These are phyloP conservation scores for Chorisops tibialis DNA, from an alignment of 2,888 invertebrate genomes.

Conservation along the genomic window DNA sequence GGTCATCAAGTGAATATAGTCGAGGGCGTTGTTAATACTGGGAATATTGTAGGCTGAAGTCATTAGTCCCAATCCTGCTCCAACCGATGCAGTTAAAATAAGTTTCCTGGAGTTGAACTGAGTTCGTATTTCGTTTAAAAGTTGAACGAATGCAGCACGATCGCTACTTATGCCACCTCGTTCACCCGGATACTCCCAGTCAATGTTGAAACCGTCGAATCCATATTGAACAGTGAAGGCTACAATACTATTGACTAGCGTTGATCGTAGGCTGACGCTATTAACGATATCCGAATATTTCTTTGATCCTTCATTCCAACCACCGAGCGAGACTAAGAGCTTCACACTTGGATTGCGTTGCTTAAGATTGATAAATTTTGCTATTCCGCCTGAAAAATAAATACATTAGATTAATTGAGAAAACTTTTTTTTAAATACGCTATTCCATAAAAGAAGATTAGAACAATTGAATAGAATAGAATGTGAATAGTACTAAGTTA, in stretches of 20 bases:
- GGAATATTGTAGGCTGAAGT: constrained; percentile 55
- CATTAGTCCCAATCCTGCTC: constrained; percentile 50
- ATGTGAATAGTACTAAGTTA: too few relatives aligned
- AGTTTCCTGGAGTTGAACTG: constrained; percentile 49
- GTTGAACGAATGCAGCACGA: constrained; percentile 37
- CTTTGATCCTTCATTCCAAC: constrained; percentile 57
- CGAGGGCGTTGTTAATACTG: constrained; percentile 50
- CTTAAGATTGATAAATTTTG: constrained; percentile 51
- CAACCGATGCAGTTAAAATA: constrained; percentile 55
- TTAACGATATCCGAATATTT: constrained; percentile 51
- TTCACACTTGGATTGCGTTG: constrained; percentile 50
- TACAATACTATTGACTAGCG: constrained; percentile 55
- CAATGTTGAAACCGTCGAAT: constrained; percentile 64
- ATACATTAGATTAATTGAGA: too few relatives aligned
- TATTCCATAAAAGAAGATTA: too few relatives aligned
- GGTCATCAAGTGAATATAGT: constrained; percentile 58
- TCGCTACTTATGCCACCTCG: constrained; percentile 50
- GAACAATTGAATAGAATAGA: too few relatives aligned
- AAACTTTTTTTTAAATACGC: too few relatives aligned
- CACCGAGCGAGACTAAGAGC: constrained; percentile 56
- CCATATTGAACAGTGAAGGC: constrained; percentile 53
- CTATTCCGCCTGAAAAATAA: constrained; percentile 47
- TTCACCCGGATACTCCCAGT: constrained; percentile 61
- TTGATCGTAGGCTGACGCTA: constrained; percentile 42
- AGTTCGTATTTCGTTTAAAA: constrained; percentile 48